Percentiles rank a stretch among this genome's conserved stretches.
These are phyloP conservation scores for Actinia equina DNA, from an alignment of 64 coral and sea anemone species.

Conservation along the genomic window DNA sequence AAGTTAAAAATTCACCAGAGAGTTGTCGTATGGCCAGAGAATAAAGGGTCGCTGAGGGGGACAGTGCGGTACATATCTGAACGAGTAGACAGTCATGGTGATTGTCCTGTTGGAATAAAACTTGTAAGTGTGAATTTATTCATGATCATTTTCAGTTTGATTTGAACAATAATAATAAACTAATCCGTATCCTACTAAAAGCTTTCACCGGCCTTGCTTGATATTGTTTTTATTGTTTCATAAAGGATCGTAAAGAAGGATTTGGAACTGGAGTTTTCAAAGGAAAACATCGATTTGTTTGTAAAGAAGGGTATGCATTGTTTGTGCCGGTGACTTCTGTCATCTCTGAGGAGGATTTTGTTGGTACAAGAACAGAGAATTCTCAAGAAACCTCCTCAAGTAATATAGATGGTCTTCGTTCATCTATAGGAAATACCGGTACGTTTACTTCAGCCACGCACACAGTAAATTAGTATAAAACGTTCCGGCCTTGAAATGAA, in stretches of 20 bases:
- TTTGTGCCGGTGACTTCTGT: conserved; percentile 50
- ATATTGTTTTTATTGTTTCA: too few species aligned
- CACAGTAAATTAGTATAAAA: too few species aligned
- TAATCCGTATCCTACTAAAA: too few species aligned
- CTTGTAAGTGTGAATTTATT: conserved; percentile 23
- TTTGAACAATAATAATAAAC: too few species aligned
- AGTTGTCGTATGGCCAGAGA: conserved; percentile 8
- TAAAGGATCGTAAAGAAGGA: conserved; percentile 43
- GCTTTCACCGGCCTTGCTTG: too few species aligned
- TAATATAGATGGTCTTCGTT: too few species aligned
- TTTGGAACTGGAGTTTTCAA: conserved; percentile 26
- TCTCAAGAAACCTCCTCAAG: too few species aligned
- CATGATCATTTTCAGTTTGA: too few species aligned
- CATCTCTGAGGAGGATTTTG: conserved; percentile 42
- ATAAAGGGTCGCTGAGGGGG: conserved; percentile 19
- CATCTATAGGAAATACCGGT: too few species aligned
- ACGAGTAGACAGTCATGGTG: not conserved
- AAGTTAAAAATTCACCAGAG: conserved; percentile 28
- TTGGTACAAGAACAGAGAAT: too few species aligned
- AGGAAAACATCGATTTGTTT: conserved; percentile 33
- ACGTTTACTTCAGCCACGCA: too few species aligned
- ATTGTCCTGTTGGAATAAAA: conserved; percentile 40
- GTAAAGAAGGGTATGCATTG: conserved; percentile 33
- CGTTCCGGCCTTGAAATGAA: too few species aligned
- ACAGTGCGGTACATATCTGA: conserved; percentile 35